Evolutionary conservation across 1,140 invertebrate genomes (phyloP).

Genomic region (Apis dorsata): DNA sequence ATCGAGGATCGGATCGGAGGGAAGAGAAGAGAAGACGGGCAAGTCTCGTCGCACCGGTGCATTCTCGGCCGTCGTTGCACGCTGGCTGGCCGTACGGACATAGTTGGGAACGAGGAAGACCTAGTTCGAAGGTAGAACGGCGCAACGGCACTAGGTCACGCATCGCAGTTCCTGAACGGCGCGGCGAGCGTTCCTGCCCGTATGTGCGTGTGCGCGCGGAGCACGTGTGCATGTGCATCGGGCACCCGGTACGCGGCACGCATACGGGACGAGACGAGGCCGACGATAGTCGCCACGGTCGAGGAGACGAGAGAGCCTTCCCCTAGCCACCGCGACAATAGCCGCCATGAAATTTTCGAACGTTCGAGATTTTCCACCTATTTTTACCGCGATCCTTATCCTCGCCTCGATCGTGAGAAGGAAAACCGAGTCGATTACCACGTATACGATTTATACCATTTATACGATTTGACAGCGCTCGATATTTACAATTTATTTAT

Average conservation of each 20-base stretch:
- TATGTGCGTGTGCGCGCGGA: constrained; percentile 30
- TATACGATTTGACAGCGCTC: too few species aligned
- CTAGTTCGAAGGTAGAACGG: constrained; percentile 79
- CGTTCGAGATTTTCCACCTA: not conserved
- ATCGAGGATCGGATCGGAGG: too few species aligned
- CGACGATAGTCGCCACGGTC: constrained; percentile 12
- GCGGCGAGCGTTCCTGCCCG: constrained; percentile 37
- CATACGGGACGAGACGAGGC: constrained; percentile 58
- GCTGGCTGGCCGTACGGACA: constrained; percentile 65
- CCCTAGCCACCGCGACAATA: not conserved
- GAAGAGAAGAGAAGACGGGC: not conserved
- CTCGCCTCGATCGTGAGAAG: too few species aligned
- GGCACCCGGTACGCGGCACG: constrained; percentile 54
- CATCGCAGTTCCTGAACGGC: constrained; percentile 77
- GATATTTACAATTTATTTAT: too few species aligned
- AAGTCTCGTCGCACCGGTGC: constrained; percentile 13
- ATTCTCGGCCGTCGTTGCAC: constrained; percentile 55
- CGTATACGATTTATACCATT: too few species aligned
- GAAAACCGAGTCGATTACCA: too few species aligned
- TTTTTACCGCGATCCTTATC: too few species aligned
- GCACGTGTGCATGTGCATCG: constrained; percentile 43
- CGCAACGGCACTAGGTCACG: constrained; percentile 80
- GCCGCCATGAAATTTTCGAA: not conserved
- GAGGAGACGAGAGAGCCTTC: constrained; percentile 25
- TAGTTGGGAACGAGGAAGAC: constrained; percentile 79